phyloP scores from a whole-genome alignment of 2,888 invertebrate species.

The Lepas anatifera region DNA sequence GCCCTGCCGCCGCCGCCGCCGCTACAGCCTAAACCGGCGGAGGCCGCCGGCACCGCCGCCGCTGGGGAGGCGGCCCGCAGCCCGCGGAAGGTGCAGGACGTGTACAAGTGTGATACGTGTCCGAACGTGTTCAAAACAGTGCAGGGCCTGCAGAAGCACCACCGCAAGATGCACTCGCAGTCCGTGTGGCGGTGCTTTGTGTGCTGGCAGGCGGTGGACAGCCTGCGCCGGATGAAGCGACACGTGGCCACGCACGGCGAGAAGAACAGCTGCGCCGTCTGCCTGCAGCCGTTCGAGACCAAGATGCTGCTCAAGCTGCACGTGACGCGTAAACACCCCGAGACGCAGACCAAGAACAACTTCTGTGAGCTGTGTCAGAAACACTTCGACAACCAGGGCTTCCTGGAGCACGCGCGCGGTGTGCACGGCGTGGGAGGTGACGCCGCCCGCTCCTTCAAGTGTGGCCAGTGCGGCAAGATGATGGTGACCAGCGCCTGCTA shows the following conservation, averaged over 20 bases:
- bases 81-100: neutral
- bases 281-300: neutral
- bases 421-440: constrained; percentile 2
- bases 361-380: constrained; percentile 1
- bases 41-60: neutral
- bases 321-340: neutral
- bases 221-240: neutral
- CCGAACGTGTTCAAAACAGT: neutral
- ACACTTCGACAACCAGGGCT: constrained; percentile 3
- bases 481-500: neutral
- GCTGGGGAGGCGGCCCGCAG: neutral
- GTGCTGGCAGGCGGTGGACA: constrained; percentile 10
- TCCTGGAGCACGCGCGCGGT: constrained; percentile 9
- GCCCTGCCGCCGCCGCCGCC: neutral
- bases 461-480: neutral
- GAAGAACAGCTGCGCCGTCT: constrained; percentile 5
- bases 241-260: constrained; percentile 11
- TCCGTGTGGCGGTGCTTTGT: constrained; percentile 9
- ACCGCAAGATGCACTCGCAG: neutral
- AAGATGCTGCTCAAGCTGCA: neutral
- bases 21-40: neutral
- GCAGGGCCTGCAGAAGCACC: neutral
- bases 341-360: constrained; percentile 8
- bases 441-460: neutral
- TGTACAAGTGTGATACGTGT: constrained; percentile 6